These are phyloP conservation scores for Drosophila nr. perissopoda DNA, from an alignment of 2,888 invertebrate species.

Conservation along the genomic window DNA sequence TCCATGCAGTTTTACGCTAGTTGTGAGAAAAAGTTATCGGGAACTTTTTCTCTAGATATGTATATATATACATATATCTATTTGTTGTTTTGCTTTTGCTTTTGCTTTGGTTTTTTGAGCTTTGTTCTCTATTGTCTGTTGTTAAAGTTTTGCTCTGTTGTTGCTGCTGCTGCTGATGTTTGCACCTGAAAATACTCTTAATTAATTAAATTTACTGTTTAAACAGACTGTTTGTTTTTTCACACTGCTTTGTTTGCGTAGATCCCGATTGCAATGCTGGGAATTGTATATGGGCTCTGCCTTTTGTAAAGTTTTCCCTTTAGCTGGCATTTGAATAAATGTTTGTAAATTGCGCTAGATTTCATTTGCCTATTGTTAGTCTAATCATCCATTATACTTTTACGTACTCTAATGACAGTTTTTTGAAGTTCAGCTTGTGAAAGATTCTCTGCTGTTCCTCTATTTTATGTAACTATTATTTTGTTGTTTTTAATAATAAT, in stretches of 20 bases:
- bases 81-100: constrained; percentile 15
- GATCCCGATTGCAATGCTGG: constrained; percentile 23
- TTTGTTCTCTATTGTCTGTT: constrained; percentile 46
- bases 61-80: neutral
- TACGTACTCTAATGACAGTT: constrained; percentile 37
- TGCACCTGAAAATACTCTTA: constrained; percentile 55
- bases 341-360: constrained; percentile 36
- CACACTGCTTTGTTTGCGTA: constrained; percentile 29
- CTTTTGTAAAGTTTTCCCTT: constrained; percentile 30
- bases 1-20: constrained; percentile 29
- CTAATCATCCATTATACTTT: constrained; percentile 18
- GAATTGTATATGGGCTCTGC: constrained; percentile 14
- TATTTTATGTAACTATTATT: neutral
- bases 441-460: constrained; percentile 3
- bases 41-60: constrained; percentile 32
- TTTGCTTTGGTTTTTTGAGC: constrained; percentile 15
- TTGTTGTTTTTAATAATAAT: neutral
- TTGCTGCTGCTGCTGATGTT: constrained; percentile 11
- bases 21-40: constrained; percentile 53
- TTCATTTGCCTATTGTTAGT: constrained; percentile 38
- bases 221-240: constrained; percentile 27
- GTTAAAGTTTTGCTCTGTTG: constrained; percentile 44
- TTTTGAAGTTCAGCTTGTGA: constrained; percentile 28
- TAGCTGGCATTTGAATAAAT: constrained; percentile 29
- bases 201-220: constrained; percentile 62